These are phyloP conservation scores for Pseudoips prasinana DNA, from an alignment of 2,888 invertebrate species.

Conservation along the genomic window DNA sequence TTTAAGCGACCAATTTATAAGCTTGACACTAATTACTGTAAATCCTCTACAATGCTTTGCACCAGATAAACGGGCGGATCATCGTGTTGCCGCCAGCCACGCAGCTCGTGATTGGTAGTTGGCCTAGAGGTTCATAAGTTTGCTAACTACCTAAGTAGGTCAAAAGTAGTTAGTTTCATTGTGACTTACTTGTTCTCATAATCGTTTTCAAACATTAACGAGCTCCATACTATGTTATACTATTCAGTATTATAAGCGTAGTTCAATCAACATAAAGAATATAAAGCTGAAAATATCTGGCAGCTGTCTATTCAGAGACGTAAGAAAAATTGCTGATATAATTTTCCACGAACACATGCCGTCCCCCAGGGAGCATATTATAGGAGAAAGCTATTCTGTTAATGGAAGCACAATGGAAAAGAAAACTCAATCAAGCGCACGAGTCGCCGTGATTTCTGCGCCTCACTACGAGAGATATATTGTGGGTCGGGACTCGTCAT, in stretches of 20 bases:
- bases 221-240: too few relatives aligned
- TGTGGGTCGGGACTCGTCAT: constrained; percentile 66
- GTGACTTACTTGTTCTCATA: too few relatives aligned
- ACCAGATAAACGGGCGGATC: too few relatives aligned
- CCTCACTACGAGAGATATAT: constrained; percentile 77
- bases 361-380: constrained; percentile 53
- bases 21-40: too few relatives aligned
- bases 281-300: constrained; percentile 19
- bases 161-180: too few relatives aligned
- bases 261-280: constrained; percentile 19
- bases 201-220: too few relatives aligned
- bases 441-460: constrained; percentile 76
- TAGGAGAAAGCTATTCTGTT: constrained; percentile 74
- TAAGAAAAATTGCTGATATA: constrained; percentile 69
- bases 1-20: too few relatives aligned
- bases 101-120: too few relatives aligned
- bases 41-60: too few relatives aligned
- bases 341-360: constrained; percentile 70
- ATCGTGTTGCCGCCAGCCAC: too few relatives aligned
- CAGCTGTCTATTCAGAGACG: constrained; percentile 27
- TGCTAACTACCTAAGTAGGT: too few relatives aligned
- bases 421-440: constrained; percentile 78
- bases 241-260: constrained; percentile 8
- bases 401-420: constrained; percentile 77
- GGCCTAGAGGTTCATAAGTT: too few relatives aligned